phyloP scores from a whole-genome alignment of 2,888 invertebrate genomes.

The Drosophila rubida region DNA sequence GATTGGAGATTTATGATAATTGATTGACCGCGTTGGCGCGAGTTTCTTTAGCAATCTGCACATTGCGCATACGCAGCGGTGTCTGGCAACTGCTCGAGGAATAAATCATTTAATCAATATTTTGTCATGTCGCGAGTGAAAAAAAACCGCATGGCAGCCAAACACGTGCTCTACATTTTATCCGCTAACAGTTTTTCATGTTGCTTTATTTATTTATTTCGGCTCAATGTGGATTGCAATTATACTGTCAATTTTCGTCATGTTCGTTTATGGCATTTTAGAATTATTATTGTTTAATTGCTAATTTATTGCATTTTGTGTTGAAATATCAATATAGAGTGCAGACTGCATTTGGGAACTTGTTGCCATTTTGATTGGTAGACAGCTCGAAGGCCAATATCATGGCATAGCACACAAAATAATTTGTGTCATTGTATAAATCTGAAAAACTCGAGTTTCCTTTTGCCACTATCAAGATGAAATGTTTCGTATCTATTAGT shows the following conservation, averaged over 20 bases:
- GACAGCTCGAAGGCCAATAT: conserved; percentile 48
- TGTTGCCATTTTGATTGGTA: not conserved
- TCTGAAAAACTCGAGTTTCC: not conserved
- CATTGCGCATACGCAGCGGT: conserved; percentile 71
- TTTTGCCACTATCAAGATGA: not conserved
- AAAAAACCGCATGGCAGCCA: conserved; percentile 56
- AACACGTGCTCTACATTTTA: conserved; percentile 75
- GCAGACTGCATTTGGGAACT: not conserved
- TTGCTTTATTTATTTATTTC: conserved; percentile 8
- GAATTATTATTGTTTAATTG: conserved; percentile 76
- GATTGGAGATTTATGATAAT: conserved; percentile 69
- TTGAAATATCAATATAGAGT: conserved; percentile 14
- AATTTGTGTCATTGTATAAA: not conserved
- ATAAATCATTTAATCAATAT: conserved; percentile 79
- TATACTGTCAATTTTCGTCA: conserved; percentile 67
- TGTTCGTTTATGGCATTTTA: conserved; percentile 46
- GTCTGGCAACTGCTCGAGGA: conserved; percentile 34
- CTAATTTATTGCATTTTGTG: conserved; percentile 63
- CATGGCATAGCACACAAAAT: not conserved
- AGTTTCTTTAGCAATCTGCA: conserved; percentile 45
- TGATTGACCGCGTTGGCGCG: conserved; percentile 64
- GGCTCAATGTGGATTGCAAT: conserved; percentile 50
- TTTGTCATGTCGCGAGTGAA: conserved; percentile 69
- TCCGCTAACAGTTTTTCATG: conserved; percentile 19
- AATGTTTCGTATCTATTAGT: not conserved